Evolutionary conservation across 2,797 vertebrate genomes (phyloP).

Genomic region (Fistularia tabacaria): DNA sequence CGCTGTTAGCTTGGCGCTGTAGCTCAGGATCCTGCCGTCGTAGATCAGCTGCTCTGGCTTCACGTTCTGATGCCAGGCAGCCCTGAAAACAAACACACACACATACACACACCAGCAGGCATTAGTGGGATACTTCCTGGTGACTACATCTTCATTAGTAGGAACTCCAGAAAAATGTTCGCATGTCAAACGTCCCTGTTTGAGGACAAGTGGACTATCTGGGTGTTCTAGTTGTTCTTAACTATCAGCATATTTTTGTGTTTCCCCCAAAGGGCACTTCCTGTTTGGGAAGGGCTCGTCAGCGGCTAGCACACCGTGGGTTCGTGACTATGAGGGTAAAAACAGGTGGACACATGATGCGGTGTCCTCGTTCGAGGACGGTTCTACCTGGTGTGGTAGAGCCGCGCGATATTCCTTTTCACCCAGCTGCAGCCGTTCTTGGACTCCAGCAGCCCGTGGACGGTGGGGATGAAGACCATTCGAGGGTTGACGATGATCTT

Average conservation of each 20-base stretch:
- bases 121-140: neutral
- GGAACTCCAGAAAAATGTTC: neutral
- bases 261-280: neutral
- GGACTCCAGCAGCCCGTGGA: slow-evolving; percentile 39
- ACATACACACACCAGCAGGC: neutral
- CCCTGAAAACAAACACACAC: slow-evolving; percentile 12
- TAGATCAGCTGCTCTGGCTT: slow-evolving; percentile 1
- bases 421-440: slow-evolving; percentile 1
- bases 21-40: slow-evolving; percentile 46
- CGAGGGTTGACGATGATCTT: slow-evolving; percentile 60
- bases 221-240: too few relatives aligned
- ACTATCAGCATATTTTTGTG: too few relatives aligned
- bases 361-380: neutral
- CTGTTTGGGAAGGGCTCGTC: neutral
- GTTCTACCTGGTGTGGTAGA: slow-evolving; percentile 52
- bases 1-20: slow-evolving; percentile 6
- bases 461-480: slow-evolving; percentile 3
- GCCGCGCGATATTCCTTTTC: slow-evolving; percentile 11
- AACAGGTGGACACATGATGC: too few relatives aligned
- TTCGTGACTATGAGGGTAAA: too few relatives aligned
- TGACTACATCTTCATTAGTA: neutral
- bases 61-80: neutral
- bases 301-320: too few relatives aligned
- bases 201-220: neutral
- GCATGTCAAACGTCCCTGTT: too few relatives aligned